Conservation (phyloP, 2,888 invertebrate species). For the Meta bourneti region DNA sequence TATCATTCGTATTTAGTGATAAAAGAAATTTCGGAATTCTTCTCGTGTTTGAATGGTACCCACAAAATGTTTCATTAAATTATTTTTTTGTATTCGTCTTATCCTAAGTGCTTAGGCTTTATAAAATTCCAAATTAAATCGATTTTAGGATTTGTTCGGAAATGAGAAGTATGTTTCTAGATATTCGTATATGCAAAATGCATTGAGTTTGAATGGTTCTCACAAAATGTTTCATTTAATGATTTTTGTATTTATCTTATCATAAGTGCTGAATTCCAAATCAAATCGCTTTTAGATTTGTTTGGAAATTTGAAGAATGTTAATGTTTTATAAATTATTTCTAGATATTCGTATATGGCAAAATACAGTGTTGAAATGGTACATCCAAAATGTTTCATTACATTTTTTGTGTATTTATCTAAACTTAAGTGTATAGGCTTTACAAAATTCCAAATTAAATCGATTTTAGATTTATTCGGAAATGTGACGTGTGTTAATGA, state of each 20-base stretch:
- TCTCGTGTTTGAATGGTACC: neutral
- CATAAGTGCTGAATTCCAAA: neutral
- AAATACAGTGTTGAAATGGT: neutral
- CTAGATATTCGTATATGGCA: too few relatives aligned
- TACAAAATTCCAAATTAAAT: too few relatives aligned
- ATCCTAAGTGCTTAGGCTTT: neutral
- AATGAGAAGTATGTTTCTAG: neutral
- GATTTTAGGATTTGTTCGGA: neutral
- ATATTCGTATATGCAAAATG: too few relatives aligned
- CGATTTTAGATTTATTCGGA: too few relatives aligned
- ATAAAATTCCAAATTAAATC: neutral
- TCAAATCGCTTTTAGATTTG: neutral
- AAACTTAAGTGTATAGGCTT: too few relatives aligned
- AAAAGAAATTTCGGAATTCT: neutral
- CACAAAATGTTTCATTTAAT: neutral
- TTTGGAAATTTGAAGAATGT: too few relatives aligned
- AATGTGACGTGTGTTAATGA: too few relatives aligned
- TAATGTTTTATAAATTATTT: too few relatives aligned
- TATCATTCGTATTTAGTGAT: conserved; percentile 8
- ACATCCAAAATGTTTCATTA: neutral
- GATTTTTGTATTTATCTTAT: neutral
- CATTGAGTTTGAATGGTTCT: neutral
- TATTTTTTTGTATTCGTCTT: neutral
- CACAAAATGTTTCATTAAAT: neutral
- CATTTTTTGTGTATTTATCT: neutral